phyloP scores from a whole-genome alignment of 2,888 invertebrate species.

The Marasmarcha lunaedactyla region DNA sequence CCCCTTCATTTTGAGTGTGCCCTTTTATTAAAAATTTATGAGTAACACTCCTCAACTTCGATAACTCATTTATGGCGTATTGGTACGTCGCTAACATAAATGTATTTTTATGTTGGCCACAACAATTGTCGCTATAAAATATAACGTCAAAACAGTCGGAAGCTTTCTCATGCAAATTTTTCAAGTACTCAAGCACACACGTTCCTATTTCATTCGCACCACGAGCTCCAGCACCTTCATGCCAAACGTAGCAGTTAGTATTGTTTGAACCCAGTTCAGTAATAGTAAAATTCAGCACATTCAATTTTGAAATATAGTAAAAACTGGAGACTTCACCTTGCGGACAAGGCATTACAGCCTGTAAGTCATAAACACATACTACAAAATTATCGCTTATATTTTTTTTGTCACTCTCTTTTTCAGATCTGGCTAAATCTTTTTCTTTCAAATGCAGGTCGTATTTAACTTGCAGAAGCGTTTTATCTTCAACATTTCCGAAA shows the following conservation, averaged over 20 bases:
- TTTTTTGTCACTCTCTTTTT: constrained; percentile 15
- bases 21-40: constrained; percentile 23
- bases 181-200: constrained; percentile 6
- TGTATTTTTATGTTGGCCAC: constrained; percentile 14
- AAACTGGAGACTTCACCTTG: constrained; percentile 17
- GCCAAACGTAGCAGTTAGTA: no score
- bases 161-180: constrained; percentile 1
- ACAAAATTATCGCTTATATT: constrained; percentile 9
- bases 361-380: constrained; percentile 15
- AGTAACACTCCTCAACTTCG: constrained; percentile 13
- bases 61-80: constrained; percentile 6
- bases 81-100: constrained; percentile 13
- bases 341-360: constrained; percentile 19
- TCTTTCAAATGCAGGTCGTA: constrained; percentile 15
- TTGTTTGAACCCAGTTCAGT: constrained; percentile 9
- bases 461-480: constrained; percentile 8
- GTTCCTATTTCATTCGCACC: constrained; percentile 9
- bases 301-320: constrained; percentile 19
- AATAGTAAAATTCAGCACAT: constrained; percentile 18
- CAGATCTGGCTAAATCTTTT: constrained; percentile 13
- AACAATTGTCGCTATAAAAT: constrained; percentile 14
- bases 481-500: constrained; percentile 12
- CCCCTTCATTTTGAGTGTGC: constrained; percentile 23
- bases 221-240: constrained; percentile 8
- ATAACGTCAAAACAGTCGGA: constrained; percentile 6